Conservation (phyloP, 1,140 invertebrate genomes). For the Drosophila asahinai region DNA sequence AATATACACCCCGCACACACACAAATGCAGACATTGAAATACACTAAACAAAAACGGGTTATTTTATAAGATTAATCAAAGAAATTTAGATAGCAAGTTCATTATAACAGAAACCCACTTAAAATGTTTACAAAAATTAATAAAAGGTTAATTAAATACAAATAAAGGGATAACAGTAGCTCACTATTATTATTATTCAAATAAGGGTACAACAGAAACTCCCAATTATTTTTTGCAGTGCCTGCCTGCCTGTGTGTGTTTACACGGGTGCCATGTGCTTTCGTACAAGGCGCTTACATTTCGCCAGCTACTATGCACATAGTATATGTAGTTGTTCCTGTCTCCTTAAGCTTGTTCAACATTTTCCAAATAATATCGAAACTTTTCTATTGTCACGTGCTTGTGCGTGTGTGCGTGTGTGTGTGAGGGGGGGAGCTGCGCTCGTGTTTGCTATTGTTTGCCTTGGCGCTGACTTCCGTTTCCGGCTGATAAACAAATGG, state of each 20-base stretch:
- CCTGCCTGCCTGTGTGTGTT: conserved; percentile 21
- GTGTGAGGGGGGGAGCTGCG: not conserved
- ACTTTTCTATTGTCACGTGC: conserved; percentile 49
- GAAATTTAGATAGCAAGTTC: too few species aligned
- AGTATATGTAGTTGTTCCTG: conserved; percentile 10
- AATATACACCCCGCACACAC: not conserved
- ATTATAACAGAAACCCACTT: too few species aligned
- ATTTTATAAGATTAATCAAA: not conserved
- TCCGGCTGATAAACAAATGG: conserved; percentile 79
- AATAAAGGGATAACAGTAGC: not conserved
- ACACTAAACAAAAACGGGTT: not conserved
- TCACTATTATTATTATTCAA: too few species aligned
- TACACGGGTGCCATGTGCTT: conserved; percentile 59
- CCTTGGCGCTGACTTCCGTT: conserved; percentile 72
- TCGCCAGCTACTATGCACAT: conserved; percentile 13
- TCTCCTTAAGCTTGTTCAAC: conserved; percentile 49
- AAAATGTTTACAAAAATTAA: too few species aligned
- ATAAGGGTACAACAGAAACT: not conserved
- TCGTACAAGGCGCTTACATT: conserved; percentile 66
- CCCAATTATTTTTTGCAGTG: not conserved
- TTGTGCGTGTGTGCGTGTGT: conserved; percentile 4
- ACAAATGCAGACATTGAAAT: not conserved
- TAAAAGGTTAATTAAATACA: too few species aligned
- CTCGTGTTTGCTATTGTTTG: conserved; percentile 64
- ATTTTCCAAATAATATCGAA: conserved; percentile 64